These are phyloP conservation scores for Anoplopoma fimbria DNA, from an alignment of 2,113 vertebrate species.

Conservation along the genomic window DNA sequence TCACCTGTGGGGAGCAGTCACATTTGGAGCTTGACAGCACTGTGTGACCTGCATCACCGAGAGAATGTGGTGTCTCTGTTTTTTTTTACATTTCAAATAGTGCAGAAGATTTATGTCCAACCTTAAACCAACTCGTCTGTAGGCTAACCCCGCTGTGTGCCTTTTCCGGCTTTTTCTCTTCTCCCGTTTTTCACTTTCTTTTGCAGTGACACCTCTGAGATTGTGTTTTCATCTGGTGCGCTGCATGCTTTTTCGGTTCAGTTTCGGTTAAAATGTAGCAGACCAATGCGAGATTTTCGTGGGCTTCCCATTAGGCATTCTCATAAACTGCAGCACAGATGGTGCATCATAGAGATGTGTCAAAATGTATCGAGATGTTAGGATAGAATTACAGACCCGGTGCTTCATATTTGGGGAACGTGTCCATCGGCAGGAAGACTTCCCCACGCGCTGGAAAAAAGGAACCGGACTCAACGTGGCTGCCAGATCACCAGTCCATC, in stretches of 20 bases:
- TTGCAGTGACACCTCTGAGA: slow-evolving; percentile 10
- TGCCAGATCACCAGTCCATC: slow-evolving; percentile 32
- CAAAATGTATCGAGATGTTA: slow-evolving; percentile 27
- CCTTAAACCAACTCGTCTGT: not conserved
- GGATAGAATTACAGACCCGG: not conserved
- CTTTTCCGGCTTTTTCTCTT: not conserved
- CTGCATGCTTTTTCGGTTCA: not conserved
- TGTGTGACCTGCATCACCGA: not conserved
- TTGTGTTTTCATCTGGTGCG: slow-evolving; percentile 14
- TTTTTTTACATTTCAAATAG: not conserved
- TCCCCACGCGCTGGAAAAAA: slow-evolving; percentile 25
- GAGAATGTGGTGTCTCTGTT: not conserved
- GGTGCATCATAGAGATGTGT: slow-evolving; percentile 14
- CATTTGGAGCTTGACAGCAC: not conserved
- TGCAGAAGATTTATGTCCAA: not conserved
- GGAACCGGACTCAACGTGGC: slow-evolving; percentile 7
- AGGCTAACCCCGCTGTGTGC: not conserved
- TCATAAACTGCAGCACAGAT: slow-evolving; percentile 35
- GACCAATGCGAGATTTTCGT: slow-evolving; percentile 3
- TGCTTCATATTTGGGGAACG: not conserved
- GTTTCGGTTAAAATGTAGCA: slow-evolving; percentile 9
- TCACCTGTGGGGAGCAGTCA: not conserved
- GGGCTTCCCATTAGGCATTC: slow-evolving; percentile 16
- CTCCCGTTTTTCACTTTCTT: too few species aligned
- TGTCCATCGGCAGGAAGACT: slow-evolving; percentile 1